A percentile compares a stretch with the other conserved stretches of the same genome.
Evolutionary conservation across 2,888 invertebrate genomes (phyloP).

Genomic region (Troglohyphantes excavatus): DNA sequence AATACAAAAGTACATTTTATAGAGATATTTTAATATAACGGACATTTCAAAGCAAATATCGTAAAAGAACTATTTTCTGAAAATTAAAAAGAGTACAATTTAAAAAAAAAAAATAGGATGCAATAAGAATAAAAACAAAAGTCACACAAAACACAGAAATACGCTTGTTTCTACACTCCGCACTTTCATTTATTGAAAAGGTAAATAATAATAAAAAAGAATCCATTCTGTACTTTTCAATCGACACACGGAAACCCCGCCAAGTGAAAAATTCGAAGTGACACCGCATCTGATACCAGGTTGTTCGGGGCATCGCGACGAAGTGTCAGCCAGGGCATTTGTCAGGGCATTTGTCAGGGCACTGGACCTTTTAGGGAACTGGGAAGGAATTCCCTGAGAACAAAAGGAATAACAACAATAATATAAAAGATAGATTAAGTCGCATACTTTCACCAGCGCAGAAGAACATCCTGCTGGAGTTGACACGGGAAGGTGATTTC

Average conservation of each 20-base stretch:
- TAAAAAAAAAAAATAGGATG: too few relatives aligned
- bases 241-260: background rate
- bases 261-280: background rate
- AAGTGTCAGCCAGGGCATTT: slow-evolving; percentile 36
- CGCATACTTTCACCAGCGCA: slow-evolving; percentile 44
- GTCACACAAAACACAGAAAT: too few relatives aligned
- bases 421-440: slow-evolving; percentile 18
- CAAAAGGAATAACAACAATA: background rate
- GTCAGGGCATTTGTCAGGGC: slow-evolving; percentile 38
- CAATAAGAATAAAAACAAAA: too few relatives aligned
- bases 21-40: too few relatives aligned
- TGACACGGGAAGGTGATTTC: slow-evolving; percentile 27
- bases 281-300: background rate
- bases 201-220: too few relatives aligned
- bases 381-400: background rate
- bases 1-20: too few relatives aligned
- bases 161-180: too few relatives aligned
- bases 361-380: slow-evolving; percentile 13
- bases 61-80: too few relatives aligned
- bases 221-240: background rate
- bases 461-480: slow-evolving; percentile 1
- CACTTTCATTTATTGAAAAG: too few relatives aligned
- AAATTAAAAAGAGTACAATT: too few relatives aligned
- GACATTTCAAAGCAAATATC: too few relatives aligned
- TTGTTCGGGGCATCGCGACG: background rate